Evolutionary conservation across 2,113 vertebrate genomes (phyloP).

Genomic region (Protobothrops flavoviridis): DNA sequence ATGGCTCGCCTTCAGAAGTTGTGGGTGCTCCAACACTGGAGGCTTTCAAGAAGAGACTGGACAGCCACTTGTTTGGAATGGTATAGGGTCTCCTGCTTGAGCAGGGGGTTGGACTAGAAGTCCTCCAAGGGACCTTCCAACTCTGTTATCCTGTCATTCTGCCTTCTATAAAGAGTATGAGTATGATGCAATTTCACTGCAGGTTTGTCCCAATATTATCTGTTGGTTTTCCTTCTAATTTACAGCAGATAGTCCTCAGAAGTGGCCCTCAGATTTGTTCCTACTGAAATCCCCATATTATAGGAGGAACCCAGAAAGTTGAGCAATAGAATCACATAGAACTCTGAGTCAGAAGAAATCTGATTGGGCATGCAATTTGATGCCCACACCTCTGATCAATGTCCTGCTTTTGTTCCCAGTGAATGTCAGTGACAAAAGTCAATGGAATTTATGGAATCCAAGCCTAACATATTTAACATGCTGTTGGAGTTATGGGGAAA

Average conservation of each 20-base stretch:
- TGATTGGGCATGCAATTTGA: background rate
- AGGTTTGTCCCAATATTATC: background rate
- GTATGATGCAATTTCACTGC: background rate
- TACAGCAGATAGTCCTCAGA: background rate
- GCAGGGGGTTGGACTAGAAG: too few species aligned
- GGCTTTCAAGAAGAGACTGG: background rate
- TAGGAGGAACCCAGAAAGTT: background rate
- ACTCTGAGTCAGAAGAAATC: background rate
- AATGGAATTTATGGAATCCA: background rate
- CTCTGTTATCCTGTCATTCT: background rate
- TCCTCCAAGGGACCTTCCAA: too few species aligned
- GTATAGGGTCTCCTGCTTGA: background rate
- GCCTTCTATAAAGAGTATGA: background rate
- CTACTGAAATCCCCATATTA: background rate
- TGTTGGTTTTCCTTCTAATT: background rate
- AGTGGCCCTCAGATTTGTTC: background rate
- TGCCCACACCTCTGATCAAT: background rate
- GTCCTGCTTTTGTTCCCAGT: background rate
- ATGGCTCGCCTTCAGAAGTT: background rate
- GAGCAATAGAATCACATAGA: background rate
- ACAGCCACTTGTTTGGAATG: background rate
- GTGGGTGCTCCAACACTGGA: background rate
- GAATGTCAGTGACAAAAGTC: background rate
- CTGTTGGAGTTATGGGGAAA: background rate
- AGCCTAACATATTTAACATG: background rate